Conservation (phyloP, 2,888 invertebrate species). For the Xanthorhoe spadicearia region DNA sequence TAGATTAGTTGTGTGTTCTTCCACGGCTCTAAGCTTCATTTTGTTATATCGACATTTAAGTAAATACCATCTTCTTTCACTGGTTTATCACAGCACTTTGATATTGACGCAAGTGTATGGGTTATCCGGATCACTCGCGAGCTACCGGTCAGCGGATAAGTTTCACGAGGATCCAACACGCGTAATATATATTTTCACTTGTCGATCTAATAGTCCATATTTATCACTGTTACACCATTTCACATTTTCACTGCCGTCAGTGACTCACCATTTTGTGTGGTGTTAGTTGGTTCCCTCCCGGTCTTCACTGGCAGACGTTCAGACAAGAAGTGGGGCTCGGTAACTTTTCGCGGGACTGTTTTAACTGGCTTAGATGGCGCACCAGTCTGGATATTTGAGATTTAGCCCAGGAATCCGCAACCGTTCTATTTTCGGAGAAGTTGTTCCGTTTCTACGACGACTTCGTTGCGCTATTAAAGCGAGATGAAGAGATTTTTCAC, state of each 20-base stretch:
- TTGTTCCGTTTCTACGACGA: slow-evolving; percentile 67
- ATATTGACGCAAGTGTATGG: slow-evolving; percentile 49
- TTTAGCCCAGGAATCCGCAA: slow-evolving; percentile 85
- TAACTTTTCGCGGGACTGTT: slow-evolving; percentile 88
- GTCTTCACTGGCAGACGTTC: slow-evolving; percentile 90
- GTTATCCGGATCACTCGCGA: slow-evolving; percentile 59
- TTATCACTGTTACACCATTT: slow-evolving; percentile 76
- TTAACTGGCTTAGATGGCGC: slow-evolving; percentile 91
- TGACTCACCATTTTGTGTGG: slow-evolving; percentile 89
- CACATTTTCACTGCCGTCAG: slow-evolving; percentile 78
- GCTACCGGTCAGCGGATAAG: slow-evolving; percentile 77
- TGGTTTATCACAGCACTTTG: slow-evolving; percentile 72
- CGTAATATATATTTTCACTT: slow-evolving; percentile 63
- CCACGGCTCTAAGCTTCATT: slow-evolving; percentile 60
- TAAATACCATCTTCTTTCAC: slow-evolving; percentile 70
- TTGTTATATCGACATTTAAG: slow-evolving; percentile 50
- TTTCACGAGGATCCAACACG: slow-evolving; percentile 63
- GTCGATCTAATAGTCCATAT: slow-evolving; percentile 67
- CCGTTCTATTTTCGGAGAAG: slow-evolving; percentile 82
- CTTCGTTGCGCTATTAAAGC: slow-evolving; percentile 64
- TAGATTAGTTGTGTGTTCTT: slow-evolving; percentile 62
- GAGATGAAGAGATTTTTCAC: slow-evolving; percentile 65
- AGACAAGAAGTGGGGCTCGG: slow-evolving; percentile 91
- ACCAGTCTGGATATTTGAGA: slow-evolving; percentile 86
- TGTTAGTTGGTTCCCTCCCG: slow-evolving; percentile 86